Base-by-base conservation (phyloP, 2,888 invertebrate species). In the Ramazzottius varieornatus region DNA sequence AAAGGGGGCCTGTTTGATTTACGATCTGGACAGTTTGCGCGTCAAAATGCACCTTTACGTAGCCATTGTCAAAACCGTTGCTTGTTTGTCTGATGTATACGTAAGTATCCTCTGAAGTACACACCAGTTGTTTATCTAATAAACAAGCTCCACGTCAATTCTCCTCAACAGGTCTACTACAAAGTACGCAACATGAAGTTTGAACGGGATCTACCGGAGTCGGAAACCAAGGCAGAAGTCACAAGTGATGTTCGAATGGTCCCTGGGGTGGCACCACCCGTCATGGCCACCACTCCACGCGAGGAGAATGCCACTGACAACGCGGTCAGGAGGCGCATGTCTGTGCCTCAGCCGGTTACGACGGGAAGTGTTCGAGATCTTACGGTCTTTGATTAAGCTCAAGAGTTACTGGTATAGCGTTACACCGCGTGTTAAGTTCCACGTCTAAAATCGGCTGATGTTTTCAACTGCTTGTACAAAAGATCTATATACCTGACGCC, bases 11-110 rank as follows among this genome's bases (percentile, higher is more conserved):
- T 64, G 64, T 32, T 24, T 64, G 33, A 20, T 64, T 24, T 64
- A 64, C 32, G 64, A 64, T 33, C 33, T 33, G 16, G 64, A 64
- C 64, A 64, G 64, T 33, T 29, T 64, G 4, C 64, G 64, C 64
- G 16, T 33, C 32, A 33, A 33, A 20, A 64, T 64, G 33, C 64
- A 64, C 29, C n/a, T 33, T 4, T n/a, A 20, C 29, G 34, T 64
- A 4, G 64, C 64, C 29, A 33, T 33, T 33, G 34, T 64, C 16
- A 64, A 64, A 64, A 33, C 34, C 4, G n/a, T 32, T 33, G 64
- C 64, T 4, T 54, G 54, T 54, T 8, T 54, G 8, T 16, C 24
- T 8, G 54, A 54, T 24, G 20, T 54, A 16, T 54, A 54, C 24
- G 54, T 54, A 54, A 54, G 54, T n/a, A 29, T 54, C 29, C 54